These are phyloP conservation scores for Phyllopteryx taeniolatus DNA, from an alignment of 2,113 vertebrate genomes.

Conservation along the genomic window DNA sequence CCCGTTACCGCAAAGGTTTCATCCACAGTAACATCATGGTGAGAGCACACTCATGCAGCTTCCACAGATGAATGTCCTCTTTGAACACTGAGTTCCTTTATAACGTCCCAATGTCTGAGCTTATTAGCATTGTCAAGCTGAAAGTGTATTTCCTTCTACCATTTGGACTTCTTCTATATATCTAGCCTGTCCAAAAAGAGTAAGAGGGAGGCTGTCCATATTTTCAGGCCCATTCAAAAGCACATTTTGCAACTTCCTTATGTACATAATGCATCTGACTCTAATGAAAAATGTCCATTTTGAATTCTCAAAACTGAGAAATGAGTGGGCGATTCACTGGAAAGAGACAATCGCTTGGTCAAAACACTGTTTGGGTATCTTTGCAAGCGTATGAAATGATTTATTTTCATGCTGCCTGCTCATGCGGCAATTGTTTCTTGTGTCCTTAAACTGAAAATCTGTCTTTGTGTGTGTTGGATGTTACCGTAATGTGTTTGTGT, in stretches of 20 bases:
- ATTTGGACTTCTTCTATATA: background rate
- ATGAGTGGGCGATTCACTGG: slow-evolving; percentile 6
- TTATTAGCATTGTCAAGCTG: too few species aligned
- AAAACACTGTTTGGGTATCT: slow-evolving; percentile 6
- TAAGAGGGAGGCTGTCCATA: background rate
- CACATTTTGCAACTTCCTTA: background rate
- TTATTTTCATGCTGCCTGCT: slow-evolving; percentile 28
- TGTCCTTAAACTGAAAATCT: slow-evolving; percentile 53
- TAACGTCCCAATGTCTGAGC: too few species aligned
- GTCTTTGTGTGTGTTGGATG: slow-evolving; percentile 17
- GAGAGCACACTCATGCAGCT: slow-evolving; percentile 34
- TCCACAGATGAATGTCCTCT: background rate
- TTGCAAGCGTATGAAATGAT: slow-evolving; percentile 26
- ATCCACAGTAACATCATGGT: slow-evolving; percentile 94
- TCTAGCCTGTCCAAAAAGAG: background rate
- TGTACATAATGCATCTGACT: slow-evolving; percentile 22
- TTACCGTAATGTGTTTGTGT: slow-evolving; percentile 20
- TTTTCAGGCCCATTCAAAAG: slow-evolving; percentile 2
- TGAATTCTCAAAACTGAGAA: slow-evolving; percentile 20
- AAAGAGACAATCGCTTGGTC: slow-evolving; percentile 15
- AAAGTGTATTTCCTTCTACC: too few species aligned
- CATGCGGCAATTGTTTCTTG: slow-evolving; percentile 43
- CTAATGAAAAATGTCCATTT: slow-evolving; percentile 34
- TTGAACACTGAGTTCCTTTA: too few species aligned
- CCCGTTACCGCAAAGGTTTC: slow-evolving; percentile 89